phyloP scores from a whole-genome alignment of 2,797 vertebrate species.

The Halcyon smyrnensis region DNA sequence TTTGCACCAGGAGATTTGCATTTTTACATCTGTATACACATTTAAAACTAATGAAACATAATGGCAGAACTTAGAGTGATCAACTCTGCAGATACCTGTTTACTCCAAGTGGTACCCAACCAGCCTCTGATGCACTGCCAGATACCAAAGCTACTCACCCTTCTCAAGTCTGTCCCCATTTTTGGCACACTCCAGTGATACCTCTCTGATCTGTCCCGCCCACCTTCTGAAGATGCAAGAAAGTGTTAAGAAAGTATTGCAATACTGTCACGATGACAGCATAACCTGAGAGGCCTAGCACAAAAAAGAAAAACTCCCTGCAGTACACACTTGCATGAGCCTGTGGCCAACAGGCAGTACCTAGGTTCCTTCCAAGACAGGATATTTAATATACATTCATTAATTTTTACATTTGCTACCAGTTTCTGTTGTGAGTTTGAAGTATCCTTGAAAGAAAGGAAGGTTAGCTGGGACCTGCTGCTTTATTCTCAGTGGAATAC shows the following conservation, averaged over 20 bases:
- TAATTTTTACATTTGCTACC: background rate
- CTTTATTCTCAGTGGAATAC: background rate
- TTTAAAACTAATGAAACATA: background rate
- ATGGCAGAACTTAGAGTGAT: background rate
- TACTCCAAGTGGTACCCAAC: background rate
- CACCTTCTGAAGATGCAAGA: background rate
- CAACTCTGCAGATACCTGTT: background rate
- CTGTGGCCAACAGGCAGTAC: background rate
- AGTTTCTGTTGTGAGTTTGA: background rate
- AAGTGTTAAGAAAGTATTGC: background rate
- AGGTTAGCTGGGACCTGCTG: background rate
- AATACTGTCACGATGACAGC: background rate
- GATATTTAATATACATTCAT: background rate
- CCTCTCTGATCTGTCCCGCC: background rate
- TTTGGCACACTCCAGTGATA: background rate
- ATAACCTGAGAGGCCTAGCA: background rate
- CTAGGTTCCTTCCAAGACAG: background rate
- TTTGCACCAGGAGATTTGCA: background rate
- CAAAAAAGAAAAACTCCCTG: background rate
- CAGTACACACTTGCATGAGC: background rate
- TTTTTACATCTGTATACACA: background rate
- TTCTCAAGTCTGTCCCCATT: background rate
- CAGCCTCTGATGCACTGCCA: background rate
- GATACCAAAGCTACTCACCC: background rate
- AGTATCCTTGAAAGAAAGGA: background rate